Base-by-base conservation (phyloP, 2,888 invertebrate genomes). In the Epistrophe eligans region DNA sequence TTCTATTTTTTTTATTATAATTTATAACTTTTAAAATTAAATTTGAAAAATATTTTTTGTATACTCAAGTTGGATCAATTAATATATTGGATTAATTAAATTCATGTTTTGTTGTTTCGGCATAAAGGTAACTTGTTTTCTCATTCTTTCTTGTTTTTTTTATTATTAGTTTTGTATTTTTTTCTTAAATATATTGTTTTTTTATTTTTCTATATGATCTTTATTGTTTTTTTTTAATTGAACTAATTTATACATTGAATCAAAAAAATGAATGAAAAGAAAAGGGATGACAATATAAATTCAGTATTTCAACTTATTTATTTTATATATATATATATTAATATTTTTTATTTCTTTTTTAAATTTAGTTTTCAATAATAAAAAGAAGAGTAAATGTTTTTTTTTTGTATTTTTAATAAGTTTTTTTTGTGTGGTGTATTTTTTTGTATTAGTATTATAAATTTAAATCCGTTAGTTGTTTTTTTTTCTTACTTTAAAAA, bases 251-350 rank as follows among this genome's bases (percentile, higher is more conserved):
- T 64, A 77, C 62, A 73, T 60, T 81, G 73, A 67, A 70, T 45
- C 77, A 77, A 72, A 76, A 66, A 76, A 77, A 62, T 55, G 28
- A 77, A 81, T 72, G 24, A 62, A 66, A 60, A 67, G 72, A 85
- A 50, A 85, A 72, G 32, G 77, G 81, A 50, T 72, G 81, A 85
- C 81, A 81, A 85, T 71, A 80, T 79, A 70, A 79, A 71, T 84
- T 84, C 81, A 72, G 55, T 72, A 70, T 67, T 79, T 71, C 15
- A 38, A 64, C 15, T 73, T 52, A 52, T 52, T 77, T 48, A 66
- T 58, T 67, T 74, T n/a, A 15, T 73, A 13, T 35, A 40, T 64
- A 52, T 80, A 71, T 71, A 40, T 62, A 45, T 76, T 38, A 64
- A 45, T 71, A 19, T 8, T 45, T 17, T 48, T 10, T 43, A 0